Conservation (phyloP, 1,140 invertebrate genomes). For the Orchestia grillus region DNA sequence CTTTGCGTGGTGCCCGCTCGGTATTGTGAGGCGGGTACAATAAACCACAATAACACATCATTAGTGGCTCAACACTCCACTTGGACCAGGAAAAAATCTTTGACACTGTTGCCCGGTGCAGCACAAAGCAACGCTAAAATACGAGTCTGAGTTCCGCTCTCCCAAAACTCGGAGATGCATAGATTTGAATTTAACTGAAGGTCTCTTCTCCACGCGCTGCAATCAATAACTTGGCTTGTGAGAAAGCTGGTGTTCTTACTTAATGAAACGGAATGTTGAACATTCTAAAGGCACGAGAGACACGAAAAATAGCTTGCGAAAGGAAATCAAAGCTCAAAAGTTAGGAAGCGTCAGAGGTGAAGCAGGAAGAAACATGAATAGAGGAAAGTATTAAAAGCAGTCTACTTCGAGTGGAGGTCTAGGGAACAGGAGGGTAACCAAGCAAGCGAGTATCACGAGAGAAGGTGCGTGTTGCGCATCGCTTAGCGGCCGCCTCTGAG, state of each 20-base stretch:
- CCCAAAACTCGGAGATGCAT: background rate
- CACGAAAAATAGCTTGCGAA: too few species aligned
- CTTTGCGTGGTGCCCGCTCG: background rate
- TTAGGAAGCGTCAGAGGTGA: too few species aligned
- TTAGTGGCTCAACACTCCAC: conserved; percentile 26
- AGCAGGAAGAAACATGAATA: too few species aligned
- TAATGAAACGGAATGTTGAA: too few species aligned
- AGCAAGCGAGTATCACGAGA: background rate
- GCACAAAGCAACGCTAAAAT: conserved; percentile 18
- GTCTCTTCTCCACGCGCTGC: background rate
- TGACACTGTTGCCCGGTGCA: background rate
- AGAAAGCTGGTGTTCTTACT: too few species aligned
- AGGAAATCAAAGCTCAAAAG: too few species aligned
- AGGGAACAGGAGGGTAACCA: background rate
- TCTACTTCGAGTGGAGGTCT: background rate
- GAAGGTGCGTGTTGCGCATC: background rate
- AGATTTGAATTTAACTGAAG: background rate
- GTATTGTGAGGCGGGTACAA: conserved; percentile 37
- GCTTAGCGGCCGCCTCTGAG: background rate
- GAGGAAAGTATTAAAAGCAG: too few species aligned
- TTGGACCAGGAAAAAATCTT: conserved; percentile 31
- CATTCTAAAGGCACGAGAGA: too few species aligned
- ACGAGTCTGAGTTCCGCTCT: background rate
- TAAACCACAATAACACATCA: conserved; percentile 54
- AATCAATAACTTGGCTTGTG: background rate